Evolutionary conservation across 2,888 invertebrate species (phyloP).

Genomic region (Plutella xylostella): DNA sequence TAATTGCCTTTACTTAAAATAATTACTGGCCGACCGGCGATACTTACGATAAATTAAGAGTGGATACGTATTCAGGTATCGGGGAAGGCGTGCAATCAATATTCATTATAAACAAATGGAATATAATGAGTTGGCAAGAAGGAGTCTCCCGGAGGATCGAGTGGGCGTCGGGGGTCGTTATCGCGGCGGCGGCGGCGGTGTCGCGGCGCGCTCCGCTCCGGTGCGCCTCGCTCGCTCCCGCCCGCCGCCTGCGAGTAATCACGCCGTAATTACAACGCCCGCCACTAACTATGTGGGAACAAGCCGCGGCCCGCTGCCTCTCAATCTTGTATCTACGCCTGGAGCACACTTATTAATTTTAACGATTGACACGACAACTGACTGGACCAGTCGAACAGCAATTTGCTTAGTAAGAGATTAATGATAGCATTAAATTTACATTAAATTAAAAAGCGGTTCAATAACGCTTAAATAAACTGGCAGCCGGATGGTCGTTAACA

Average conservation of each 20-base stretch:
- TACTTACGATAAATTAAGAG: conserved; percentile 34
- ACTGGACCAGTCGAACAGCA: neutral
- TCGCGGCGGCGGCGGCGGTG: conserved; percentile 38
- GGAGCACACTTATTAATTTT: conserved; percentile 6
- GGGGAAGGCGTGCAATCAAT: conserved; percentile 49
- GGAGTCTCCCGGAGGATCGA: conserved; percentile 38
- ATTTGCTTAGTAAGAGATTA: conserved; percentile 1
- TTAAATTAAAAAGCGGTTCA: neutral
- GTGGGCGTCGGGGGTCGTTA: conserved; percentile 53
- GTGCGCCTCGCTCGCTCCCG: too few relatives aligned
- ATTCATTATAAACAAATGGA: conserved; percentile 63
- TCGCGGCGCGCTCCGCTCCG: conserved; percentile 1
- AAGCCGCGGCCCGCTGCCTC: neutral
- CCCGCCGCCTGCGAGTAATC: too few relatives aligned
- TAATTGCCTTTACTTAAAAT: conserved; percentile 49
- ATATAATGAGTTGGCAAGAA: conserved; percentile 59
- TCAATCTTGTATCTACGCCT: neutral
- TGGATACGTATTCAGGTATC: conserved; percentile 14
- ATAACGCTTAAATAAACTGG: neutral
- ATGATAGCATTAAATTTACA: neutral
- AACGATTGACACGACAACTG: conserved; percentile 2
- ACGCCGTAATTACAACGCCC: conserved; percentile 48
- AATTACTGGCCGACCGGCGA: conserved; percentile 44
- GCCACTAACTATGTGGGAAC: conserved; percentile 12
- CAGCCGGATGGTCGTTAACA: neutral